Percentiles rank a stretch among this genome's conserved stretches.
Evolutionary conservation across 2,888 invertebrate species (phyloP).

Genomic region (Archaeoteleia sp.): DNA sequence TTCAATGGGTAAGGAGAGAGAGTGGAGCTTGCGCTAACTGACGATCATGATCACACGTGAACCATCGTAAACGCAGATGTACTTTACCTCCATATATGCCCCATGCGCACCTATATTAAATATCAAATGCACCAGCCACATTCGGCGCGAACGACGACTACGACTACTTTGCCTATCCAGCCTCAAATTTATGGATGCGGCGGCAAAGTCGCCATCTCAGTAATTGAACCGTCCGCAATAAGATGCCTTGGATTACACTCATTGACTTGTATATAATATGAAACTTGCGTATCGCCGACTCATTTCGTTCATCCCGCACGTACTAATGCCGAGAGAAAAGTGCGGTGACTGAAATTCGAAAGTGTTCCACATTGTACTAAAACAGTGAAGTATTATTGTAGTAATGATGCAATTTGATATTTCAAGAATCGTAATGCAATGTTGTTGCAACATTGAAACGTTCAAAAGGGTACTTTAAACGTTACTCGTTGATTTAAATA

Average conservation of each 20-base stretch:
- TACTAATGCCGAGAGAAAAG: neutral
- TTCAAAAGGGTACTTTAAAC: no score
- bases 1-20: neutral
- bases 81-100: slow-evolving; percentile 3
- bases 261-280: slow-evolving; percentile 14
- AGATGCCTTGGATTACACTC: slow-evolving; percentile 8
- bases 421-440: no score
- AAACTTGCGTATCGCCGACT: slow-evolving; percentile 2
- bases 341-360: neutral
- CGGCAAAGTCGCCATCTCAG: slow-evolving; percentile 5
- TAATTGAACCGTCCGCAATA: slow-evolving; percentile 16
- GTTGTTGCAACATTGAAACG: no score
- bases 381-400: neutral
- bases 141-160: slow-evolving; percentile 13
- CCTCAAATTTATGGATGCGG: slow-evolving; percentile 15
- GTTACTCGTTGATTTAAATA: no score
- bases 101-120: slow-evolving; percentile 9
- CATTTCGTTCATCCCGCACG: neutral
- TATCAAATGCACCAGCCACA: slow-evolving; percentile 6
- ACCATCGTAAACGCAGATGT: slow-evolving; percentile 9
- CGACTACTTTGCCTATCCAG: slow-evolving; percentile 1
- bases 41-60: slow-evolving; percentile 6
- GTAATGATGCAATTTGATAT: no score
- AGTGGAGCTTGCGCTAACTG: slow-evolving; percentile 3
- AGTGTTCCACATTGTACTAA: neutral